Percentiles rank a stretch among this genome's conserved stretches.
These are phyloP conservation scores for Neodiprion lecontei DNA, from an alignment of 1,140 invertebrate species.

Conservation along the genomic window DNA sequence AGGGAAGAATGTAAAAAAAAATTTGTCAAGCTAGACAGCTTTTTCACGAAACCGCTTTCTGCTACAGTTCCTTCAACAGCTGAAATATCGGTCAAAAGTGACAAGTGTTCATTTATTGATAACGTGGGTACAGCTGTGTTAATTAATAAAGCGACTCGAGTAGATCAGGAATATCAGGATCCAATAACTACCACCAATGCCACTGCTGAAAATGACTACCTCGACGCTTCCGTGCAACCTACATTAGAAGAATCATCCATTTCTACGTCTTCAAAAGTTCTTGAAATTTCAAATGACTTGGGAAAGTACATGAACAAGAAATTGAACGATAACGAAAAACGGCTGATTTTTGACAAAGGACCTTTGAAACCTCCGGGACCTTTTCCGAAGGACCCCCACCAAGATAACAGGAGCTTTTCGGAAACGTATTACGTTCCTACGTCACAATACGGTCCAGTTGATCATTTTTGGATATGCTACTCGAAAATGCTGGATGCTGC, in stretches of 20 bases:
- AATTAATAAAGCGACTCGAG: not conserved
- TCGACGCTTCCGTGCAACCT: no score
- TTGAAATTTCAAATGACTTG: constrained; percentile 18
- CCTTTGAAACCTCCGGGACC: constrained; percentile 10
- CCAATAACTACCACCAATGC: not conserved
- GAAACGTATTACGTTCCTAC: constrained; percentile 16
- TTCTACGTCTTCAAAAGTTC: not conserved
- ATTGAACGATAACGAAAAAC: constrained; percentile 19
- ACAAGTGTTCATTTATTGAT: constrained; percentile 15
- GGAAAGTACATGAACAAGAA: constrained; percentile 14
- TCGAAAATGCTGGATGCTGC: constrained; percentile 14
- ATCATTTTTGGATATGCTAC: constrained; percentile 19
- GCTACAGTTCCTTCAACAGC: constrained; percentile 11
- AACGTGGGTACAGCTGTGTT: not conserved
- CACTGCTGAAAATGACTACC: no score
- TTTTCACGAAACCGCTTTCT: not conserved
- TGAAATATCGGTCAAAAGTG: constrained; percentile 9
- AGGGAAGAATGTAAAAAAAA: no score
- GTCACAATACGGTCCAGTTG: constrained; percentile 10
- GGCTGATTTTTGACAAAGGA: constrained; percentile 3
- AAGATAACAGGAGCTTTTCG: constrained; percentile 12
- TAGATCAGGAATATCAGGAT: no score
- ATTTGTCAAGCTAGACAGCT: not conserved
- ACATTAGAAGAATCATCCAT: no score
- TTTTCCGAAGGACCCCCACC: not conserved